Evolutionary conservation across 1,140 invertebrate species (phyloP), one percentile per base, ranked within the genome.

Genomic region (Drosophila watanabei): DNA sequence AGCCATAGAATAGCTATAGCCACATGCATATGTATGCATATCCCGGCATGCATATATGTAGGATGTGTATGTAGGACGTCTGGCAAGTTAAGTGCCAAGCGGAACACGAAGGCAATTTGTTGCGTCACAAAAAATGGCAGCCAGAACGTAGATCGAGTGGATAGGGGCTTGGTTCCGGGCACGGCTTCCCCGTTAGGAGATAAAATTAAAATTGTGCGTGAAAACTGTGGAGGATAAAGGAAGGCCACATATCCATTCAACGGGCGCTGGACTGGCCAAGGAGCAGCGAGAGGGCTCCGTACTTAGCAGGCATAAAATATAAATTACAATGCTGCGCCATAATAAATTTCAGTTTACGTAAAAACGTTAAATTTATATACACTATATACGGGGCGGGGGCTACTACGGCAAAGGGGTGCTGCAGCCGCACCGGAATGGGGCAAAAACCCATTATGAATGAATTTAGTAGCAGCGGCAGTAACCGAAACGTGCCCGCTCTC

Each of bases 271-370:
- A 28, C 33, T 13, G 13, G 35, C 68, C 56, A 69, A 39, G 68
- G 8, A 39, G 52, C 52, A 35, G 52, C 52, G 33, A 39, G 46
- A 9, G 33, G 46, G 51, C 35, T 56, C 45, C 62, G 82, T 86
- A 91, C 86, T 90, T 90, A 90, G 72, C 82, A 82, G 87, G 86
- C 86, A 90, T 90, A 90, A 91, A 90, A 90, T 90, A 90, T 90
- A 90, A 91, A 90, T 90, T 90, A 90, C 86, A 80, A 82, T 69
- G 66, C 72, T 91, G 86, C 86, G 87, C 86, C 79, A 82, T 80
- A 90, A 90, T 90, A 90, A 90, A 90, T 90, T 90, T 90, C 82
- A 90, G 86, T 89, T 89, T 89, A 79, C 71, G 85, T 89, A 89
- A 89, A 89, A 89, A 89, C 85, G 85, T 81, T 90, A 86, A 90